Base-by-base conservation (phyloP, 2,113 vertebrate genomes). In the Oryzias curvinotus region DNA sequence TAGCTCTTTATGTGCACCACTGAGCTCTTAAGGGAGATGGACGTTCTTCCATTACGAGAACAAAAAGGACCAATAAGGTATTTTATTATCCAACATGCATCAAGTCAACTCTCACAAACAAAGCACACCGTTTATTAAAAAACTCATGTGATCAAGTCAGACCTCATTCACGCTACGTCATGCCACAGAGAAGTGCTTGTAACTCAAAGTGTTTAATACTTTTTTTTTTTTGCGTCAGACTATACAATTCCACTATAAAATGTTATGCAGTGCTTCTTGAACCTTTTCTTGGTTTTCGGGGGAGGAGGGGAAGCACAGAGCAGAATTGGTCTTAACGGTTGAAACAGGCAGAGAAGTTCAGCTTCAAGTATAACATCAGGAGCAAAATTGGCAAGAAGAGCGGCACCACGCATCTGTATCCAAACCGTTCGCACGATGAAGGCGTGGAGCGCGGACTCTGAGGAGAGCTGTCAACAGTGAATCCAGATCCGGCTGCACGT, bases 321-420 rank as follows among this genome's bases (percentile, higher is more conserved):
- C 56, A 65, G 1, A 59, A 21, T 57, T 18, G 36, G 15, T 69
- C 10, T 51, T 48, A 49, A 42, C 15, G 17, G 52, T 74, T 36
- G 30, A 36, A 36, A 36, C 30, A 36, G 30, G 7, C 30, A 36
- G 49, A 78, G 80, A 51, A 70, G 57, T 70, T 47, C 70, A 86
- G 82, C 77, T 90, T 88, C 81, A 85, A 86, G 78, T 87, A 81
- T 66, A 64, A 68, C 57, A 62, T 78, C 64, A 75, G 63, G 72
- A 75, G 62, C 70, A 60, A 74, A 75, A 57, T 68, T 57, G 42
- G 52, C 45, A 53, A 80, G 36, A 43, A 57, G 23, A 82, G 83
- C 83, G 84, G 78, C 77, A 79, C 75, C 59, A 80, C n/a, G 62
- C 55, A 60, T 76, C 60, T 10, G 30, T 36, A 10, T 36, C 30